Base-by-base conservation (phyloP, 2,888 invertebrate species). In the Pheosia gnoma region DNA sequence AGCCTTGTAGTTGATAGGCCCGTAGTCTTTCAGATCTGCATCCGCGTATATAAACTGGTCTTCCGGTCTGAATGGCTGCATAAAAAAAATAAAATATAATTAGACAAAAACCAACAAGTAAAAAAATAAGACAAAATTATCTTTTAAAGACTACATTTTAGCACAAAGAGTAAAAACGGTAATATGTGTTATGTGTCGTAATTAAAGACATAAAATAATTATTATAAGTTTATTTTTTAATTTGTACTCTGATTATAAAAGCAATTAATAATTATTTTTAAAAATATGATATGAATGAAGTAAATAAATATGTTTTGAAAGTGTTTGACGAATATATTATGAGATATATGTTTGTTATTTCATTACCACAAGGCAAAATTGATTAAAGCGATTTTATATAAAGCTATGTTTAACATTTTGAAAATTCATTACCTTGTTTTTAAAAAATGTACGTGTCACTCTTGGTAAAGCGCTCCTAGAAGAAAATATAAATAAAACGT, bases 381-480 rank as follows among this genome's bases (percentile, higher is more conserved):
- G 70, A 66, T 61, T 59, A 65, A 74, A 80, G 83, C 79, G 62
- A 64, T 77, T 73, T 72, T 69, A 66, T 59, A 2, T 58, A 57
- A 13, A 56, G 13, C 41, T 8, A 43, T 4, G 25, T 11, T 6
- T 25, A 57, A 57, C 75, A 84, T 84, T 84, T 82, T 75, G 70
- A 79, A 82, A 78, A 71, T 13, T 11, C 3, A 84, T 93, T 93
- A 93, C 93, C 91, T 91, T 92, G 84, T 67, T 86, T 93, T 95
- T 96, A 97, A 95, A 94, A 97, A 95, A 97, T 97, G 95, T 97
- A 97, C 87, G 97, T 97, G 96, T 97, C 96, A 95, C 97, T 97
- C 96, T 95, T 95, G 94, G 95, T 94, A 93, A 95, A 95, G 94
- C 95, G 95, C 84, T 95, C 96, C 94, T 96, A 95, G 94, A 95